Percentiles rank a stretch among this genome's conserved stretches.
Evolutionary conservation across 1,140 invertebrate genomes (phyloP).

Genomic region (Vanessa tameamea): DNA sequence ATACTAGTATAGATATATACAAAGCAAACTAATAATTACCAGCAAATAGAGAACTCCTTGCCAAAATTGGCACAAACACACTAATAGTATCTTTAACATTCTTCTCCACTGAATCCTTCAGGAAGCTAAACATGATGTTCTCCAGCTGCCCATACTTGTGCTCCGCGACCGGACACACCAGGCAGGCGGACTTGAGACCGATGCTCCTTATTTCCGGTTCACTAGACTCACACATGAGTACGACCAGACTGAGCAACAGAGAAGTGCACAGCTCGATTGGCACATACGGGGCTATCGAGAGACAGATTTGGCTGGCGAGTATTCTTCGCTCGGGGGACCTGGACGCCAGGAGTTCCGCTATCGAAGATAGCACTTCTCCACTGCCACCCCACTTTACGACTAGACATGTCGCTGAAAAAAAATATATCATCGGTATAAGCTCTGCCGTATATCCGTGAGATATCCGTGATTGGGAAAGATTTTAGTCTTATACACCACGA

Average conservation of each 20-base stretch:
- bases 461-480: too few species aligned
- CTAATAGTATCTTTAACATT: constrained; percentile 68
- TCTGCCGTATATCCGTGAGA: not conserved
- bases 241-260: constrained; percentile 70
- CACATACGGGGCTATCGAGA: constrained; percentile 69
- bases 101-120: constrained; percentile 67
- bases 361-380: constrained; percentile 68
- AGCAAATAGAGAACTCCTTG: constrained; percentile 68
- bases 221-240: constrained; percentile 76
- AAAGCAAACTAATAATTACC: constrained; percentile 46
- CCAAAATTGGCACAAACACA: constrained; percentile 70
- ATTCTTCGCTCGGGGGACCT: constrained; percentile 61
- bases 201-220: constrained; percentile 66
- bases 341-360: constrained; percentile 64
- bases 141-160: constrained; percentile 75
- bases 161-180: constrained; percentile 70
- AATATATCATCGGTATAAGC: constrained; percentile 2
- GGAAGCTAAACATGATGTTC: constrained; percentile 72
- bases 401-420: constrained; percentile 63
- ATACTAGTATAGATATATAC: too few species aligned
- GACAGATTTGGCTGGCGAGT: constrained; percentile 68
- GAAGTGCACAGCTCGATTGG: constrained; percentile 75
- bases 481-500: too few species aligned
- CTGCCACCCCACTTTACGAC: constrained; percentile 74
- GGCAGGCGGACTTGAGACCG: constrained; percentile 66